These are phyloP conservation scores for Oenanthe melanoleuca DNA, from an alignment of 2,113 vertebrate species.

Conservation along the genomic window DNA sequence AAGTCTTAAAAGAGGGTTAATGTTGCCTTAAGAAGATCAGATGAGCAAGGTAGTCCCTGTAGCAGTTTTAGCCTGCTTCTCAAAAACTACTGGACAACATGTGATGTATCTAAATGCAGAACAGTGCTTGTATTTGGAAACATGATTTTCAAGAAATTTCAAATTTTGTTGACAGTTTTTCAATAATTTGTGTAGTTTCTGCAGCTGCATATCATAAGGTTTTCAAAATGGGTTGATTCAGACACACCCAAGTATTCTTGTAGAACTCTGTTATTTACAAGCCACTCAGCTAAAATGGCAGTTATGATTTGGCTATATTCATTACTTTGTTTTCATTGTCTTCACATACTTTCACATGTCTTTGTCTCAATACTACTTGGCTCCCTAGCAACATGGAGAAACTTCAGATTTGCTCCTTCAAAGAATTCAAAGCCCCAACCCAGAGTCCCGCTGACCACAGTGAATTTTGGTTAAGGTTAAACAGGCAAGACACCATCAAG, in stretches of 20 bases:
- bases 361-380: background rate
- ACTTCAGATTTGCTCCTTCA: background rate
- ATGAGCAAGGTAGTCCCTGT: background rate
- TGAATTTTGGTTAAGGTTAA: background rate
- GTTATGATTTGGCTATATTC: background rate
- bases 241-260: constrained; percentile 35
- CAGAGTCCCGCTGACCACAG: background rate
- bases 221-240: background rate
- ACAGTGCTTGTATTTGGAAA: background rate
- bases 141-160: constrained; percentile 25
- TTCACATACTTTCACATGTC: background rate
- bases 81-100: background rate
- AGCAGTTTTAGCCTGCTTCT: background rate
- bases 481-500: background rate
- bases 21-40: background rate
- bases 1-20: background rate
- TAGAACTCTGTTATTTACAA: constrained; percentile 11
- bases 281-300: background rate
- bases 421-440: background rate
- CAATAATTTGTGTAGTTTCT: background rate
- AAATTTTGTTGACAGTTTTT: background rate
- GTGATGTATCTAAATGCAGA: background rate
- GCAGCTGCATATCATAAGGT: background rate
- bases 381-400: background rate
- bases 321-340: background rate